Conservation (phyloP, 2,888 invertebrate species). For the Cryptosula pallasiana region DNA sequence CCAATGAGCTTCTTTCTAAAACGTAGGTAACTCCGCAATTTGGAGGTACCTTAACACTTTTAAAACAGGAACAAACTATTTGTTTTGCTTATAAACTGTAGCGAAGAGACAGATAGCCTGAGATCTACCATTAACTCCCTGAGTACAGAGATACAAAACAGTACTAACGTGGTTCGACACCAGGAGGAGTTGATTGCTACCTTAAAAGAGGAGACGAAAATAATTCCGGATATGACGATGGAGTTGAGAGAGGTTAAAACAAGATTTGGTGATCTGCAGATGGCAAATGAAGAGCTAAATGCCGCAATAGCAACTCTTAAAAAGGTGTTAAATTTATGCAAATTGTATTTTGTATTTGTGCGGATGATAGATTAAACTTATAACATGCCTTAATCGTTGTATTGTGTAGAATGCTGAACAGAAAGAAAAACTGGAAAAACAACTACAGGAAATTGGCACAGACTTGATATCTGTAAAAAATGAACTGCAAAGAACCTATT, state of each 20-base stretch:
- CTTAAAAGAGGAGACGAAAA: neutral
- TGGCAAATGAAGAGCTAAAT: neutral
- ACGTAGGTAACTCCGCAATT: no score
- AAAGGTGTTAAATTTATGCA: slow-evolving; percentile 14
- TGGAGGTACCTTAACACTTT: no score
- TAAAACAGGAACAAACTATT: no score
- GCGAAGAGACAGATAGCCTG: neutral
- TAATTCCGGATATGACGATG: neutral
- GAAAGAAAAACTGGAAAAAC: slow-evolving; percentile 38
- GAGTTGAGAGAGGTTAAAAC: slow-evolving; percentile 2
- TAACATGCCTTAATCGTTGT: no score
- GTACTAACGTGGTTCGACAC: neutral
- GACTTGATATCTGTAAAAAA: slow-evolving; percentile 33
- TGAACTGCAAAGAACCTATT: slow-evolving; percentile 19
- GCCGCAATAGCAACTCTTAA: neutral
- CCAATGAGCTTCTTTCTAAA: neutral
- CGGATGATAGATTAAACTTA: no score
- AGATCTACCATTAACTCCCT: neutral
- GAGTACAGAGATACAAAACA: neutral
- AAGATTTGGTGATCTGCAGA: neutral
- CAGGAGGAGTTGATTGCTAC: slow-evolving; percentile 17
- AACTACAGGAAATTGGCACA: slow-evolving; percentile 36
- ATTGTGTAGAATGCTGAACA: slow-evolving; percentile 27
- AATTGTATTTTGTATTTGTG: neutral
- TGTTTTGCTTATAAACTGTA: neutral